Evolutionary conservation across 2,888 invertebrate genomes (phyloP).

Genomic region (Caenorhabditis sulstoni): DNA sequence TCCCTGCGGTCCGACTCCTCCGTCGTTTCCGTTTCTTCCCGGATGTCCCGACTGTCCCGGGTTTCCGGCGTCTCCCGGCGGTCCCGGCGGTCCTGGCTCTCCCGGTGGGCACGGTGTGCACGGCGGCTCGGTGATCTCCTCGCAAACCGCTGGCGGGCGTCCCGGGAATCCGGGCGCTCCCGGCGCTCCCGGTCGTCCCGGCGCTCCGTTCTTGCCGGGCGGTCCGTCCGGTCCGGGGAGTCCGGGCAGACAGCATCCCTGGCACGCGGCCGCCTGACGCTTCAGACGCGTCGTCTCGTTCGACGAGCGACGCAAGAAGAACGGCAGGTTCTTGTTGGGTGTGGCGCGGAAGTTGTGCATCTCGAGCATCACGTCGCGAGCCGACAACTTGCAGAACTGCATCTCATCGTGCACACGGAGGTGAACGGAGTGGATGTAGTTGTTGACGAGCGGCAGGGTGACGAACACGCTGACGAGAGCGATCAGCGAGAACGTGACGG

Average conservation of each 20-base stretch:
- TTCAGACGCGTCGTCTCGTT: conserved; percentile 68
- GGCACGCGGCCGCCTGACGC: conserved; percentile 63
- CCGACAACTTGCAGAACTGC: conserved; percentile 81
- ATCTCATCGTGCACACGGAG: conserved; percentile 78
- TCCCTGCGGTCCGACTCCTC: conserved; percentile 77
- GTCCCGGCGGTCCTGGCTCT: conserved; percentile 78
- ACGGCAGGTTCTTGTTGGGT: conserved; percentile 66
- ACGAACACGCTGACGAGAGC: conserved; percentile 80
- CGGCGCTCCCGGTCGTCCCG: conserved; percentile 80
- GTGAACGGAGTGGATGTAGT: conserved; percentile 80
- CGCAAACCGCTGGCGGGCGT: conserved; percentile 79
- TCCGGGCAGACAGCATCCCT: conserved; percentile 79
- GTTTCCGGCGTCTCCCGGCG: conserved; percentile 70
- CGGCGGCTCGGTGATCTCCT: conserved; percentile 79
- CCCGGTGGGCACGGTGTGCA: conserved; percentile 80
- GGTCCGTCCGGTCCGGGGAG: conserved; percentile 75
- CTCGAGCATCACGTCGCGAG: conserved; percentile 80
- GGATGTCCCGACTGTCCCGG: conserved; percentile 74
- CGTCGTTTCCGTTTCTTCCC: conserved; percentile 79
- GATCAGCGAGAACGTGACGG: conserved; percentile 77
- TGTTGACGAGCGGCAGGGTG: conserved; percentile 80
- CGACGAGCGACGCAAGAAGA: conserved; percentile 66
- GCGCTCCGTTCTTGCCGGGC: conserved; percentile 78
- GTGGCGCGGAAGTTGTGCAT: conserved; percentile 76
- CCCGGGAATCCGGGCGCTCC: conserved; percentile 80